Base-by-base conservation (phyloP, 2,113 vertebrate species). In the Scomber colias region DNA sequence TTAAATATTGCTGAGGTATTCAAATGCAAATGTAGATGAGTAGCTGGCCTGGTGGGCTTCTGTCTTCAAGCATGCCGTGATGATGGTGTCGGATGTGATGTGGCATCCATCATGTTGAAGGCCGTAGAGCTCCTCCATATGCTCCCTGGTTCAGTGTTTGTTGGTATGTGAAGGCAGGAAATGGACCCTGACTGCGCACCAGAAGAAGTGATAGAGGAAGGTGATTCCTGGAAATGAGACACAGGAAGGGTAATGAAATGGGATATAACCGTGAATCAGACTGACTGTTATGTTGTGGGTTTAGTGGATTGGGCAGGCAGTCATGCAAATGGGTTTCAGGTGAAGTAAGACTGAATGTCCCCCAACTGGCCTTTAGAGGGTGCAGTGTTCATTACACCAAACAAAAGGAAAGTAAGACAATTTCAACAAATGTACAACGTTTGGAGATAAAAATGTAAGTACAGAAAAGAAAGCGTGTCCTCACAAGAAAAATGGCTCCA, bases 1-100 rank as follows among this genome's bases (percentile, higher is more conserved):
- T 88, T 79, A 67, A 76, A 90, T 88, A 83, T 86, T 90, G 88
- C 88, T 91, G 88, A 89, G 85, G 73, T 85, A 84, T 89, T 89
- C 82, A 91, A 89, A 93, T 89, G 87, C 75, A 83, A 89, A 90
- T 84, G 69, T 60, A 3, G 67, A 48, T 40, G 64, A 69, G 70
- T 24, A 78, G 48, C 12, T 5, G 50, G 59, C 71, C 59, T 65
- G 76, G 73, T 65, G 71, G 64, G 79, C 71, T 55, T 85, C 65
- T n/a, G 50, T 77, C 62, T 10, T 44, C 57, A 81, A 54, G 77
- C 69, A 51, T 57, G 78, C 61, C 2, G 69, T 0, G 79, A 81
- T 83, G 84, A 88, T 76, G 76, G 79, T 4, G 72, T 87, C 27
- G 46, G 35, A 75, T 59, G 79, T 84, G 79, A 90, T 88, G 87